These are phyloP conservation scores for Eledona agricola DNA, from an alignment of 2,888 invertebrate genomes.

Conservation along the genomic window DNA sequence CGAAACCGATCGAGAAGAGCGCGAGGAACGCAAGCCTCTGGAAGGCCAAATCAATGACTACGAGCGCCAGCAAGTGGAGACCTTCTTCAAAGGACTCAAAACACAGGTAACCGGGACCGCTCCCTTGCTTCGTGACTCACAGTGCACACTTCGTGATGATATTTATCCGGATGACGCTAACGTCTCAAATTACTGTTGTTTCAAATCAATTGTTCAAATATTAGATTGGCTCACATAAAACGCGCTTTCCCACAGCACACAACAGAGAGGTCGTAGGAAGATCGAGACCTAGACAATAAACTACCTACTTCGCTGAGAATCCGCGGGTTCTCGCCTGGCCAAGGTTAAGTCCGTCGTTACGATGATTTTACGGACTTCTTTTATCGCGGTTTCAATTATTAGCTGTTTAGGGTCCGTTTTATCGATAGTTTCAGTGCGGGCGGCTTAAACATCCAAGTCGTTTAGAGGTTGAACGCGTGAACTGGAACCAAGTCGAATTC, in stretches of 20 bases:
- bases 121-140: slow-evolving; percentile 28
- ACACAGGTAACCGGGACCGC: too few species aligned
- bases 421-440: too few species aligned
- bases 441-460: too few species aligned
- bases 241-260: slow-evolving; percentile 20
- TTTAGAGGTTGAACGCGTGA: too few species aligned
- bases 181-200: slow-evolving; percentile 15
- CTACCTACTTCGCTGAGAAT: neutral
- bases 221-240: slow-evolving; percentile 14
- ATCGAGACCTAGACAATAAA: slow-evolving; percentile 32
- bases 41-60: slow-evolving; percentile 68
- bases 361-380: too few species aligned
- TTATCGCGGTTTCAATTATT: too few species aligned
- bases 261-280: slow-evolving; percentile 28
- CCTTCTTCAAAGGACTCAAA: slow-evolving; percentile 79
- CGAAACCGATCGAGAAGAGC: slow-evolving; percentile 59
- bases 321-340: slow-evolving; percentile 21
- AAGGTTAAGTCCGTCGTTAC: too few species aligned
- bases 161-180: slow-evolving; percentile 12
- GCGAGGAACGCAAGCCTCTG: slow-evolving; percentile 58
- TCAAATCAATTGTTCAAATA: neutral
- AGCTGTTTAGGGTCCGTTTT: too few species aligned
- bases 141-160: slow-evolving; percentile 24
- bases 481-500: too few species aligned
- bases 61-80: slow-evolving; percentile 75